phyloP scores from a whole-genome alignment of 1,140 invertebrate genomes.

The Drosophila simulans region DNA sequence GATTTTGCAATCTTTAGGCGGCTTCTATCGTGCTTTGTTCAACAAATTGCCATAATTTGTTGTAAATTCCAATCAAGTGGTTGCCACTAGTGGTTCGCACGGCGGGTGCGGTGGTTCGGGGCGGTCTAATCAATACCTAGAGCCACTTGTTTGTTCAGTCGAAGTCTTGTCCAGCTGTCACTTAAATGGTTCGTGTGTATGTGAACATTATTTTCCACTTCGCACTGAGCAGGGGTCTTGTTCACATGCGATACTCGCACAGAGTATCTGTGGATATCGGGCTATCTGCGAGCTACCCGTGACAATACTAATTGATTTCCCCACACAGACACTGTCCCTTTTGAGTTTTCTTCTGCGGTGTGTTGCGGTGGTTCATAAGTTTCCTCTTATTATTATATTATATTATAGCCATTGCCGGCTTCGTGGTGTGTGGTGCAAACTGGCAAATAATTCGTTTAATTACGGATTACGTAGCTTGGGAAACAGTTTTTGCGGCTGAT shows the following conservation, averaged over 20 bases:
- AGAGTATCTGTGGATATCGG: slow-evolving; percentile 9
- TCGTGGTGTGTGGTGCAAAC: slow-evolving; percentile 31
- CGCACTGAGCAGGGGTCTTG: slow-evolving; percentile 15
- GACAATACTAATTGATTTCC: slow-evolving; percentile 74
- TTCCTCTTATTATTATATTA: slow-evolving; percentile 1
- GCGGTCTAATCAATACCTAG: slow-evolving; percentile 64
- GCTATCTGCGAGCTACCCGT: slow-evolving; percentile 45
- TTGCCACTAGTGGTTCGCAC: neutral
- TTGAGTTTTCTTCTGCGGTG: slow-evolving; percentile 41
- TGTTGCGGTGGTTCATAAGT: slow-evolving; percentile 33
- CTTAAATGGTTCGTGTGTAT: slow-evolving; percentile 42
- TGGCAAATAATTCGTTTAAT: slow-evolving; percentile 29
- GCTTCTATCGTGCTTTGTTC: slow-evolving; percentile 27
- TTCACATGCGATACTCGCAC: neutral
- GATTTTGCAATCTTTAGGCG: slow-evolving; percentile 17
- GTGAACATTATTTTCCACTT: slow-evolving; percentile 33
- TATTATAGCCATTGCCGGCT: slow-evolving; percentile 7
- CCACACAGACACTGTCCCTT: slow-evolving; percentile 12
- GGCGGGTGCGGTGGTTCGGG: neutral
- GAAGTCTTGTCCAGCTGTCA: slow-evolving; percentile 47
- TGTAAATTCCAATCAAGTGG: slow-evolving; percentile 36
- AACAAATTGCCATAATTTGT: slow-evolving; percentile 60
- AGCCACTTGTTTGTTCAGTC: slow-evolving; percentile 61
- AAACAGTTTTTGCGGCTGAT: slow-evolving; percentile 5
- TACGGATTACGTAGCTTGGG: slow-evolving; percentile 1